Percentiles rank a stretch among this genome's conserved stretches.
Evolutionary conservation across 2,797 vertebrate species (phyloP).

Genomic region (Nannoperca australis): DNA sequence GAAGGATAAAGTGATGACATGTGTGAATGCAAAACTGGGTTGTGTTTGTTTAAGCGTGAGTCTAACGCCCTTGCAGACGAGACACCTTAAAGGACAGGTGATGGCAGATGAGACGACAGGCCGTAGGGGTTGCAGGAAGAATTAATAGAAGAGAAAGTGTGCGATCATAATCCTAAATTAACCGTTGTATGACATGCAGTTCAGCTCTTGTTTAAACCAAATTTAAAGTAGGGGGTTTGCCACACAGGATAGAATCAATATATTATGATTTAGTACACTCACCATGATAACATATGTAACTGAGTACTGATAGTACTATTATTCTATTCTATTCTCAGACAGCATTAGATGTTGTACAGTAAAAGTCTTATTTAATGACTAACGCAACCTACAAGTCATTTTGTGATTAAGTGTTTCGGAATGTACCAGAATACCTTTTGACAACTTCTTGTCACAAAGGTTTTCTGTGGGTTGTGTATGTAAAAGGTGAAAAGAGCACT

Average conservation of each 20-base stretch:
- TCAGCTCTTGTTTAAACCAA: neutral
- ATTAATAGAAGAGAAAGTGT: conserved; percentile 3
- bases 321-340: neutral
- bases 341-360: neutral
- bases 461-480: neutral
- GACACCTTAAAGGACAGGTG: conserved; percentile 50
- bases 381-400: neutral
- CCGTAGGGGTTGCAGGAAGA: conserved; percentile 12
- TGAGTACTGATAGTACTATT: neutral
- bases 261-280: no score
- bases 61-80: conserved; percentile 37
- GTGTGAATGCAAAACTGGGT: conserved; percentile 54
- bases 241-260: no score
- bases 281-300: neutral
- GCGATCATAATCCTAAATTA: conserved; percentile 5
- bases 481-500: neutral
- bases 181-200: conserved; percentile 23
- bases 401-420: neutral
- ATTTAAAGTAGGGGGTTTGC: neutral
- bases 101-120: conserved; percentile 61
- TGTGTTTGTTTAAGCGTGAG: conserved; percentile 54
- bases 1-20: conserved; percentile 58
- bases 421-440: neutral
- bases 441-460: neutral
- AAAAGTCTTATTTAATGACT: neutral